phyloP scores from a whole-genome alignment of 2,797 vertebrate genomes.

The Chaunax sp. region DNA sequence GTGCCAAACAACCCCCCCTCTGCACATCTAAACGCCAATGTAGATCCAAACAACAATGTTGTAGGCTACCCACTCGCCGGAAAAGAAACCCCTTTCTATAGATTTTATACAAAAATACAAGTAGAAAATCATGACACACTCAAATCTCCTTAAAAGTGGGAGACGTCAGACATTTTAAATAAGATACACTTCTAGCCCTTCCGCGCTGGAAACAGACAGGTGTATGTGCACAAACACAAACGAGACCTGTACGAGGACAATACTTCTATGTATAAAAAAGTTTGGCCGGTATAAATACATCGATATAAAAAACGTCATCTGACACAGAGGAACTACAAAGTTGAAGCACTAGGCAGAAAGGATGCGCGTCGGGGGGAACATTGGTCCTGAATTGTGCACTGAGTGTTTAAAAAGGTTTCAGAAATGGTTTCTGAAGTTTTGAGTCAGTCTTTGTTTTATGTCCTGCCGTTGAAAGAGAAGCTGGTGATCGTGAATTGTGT shows the following conservation, averaged over 20 bases:
- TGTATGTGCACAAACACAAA: constrained; percentile 88
- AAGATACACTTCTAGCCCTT: constrained; percentile 99
- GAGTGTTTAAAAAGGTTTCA: constrained; percentile 91
- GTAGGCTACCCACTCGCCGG: constrained; percentile 86
- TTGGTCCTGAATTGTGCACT: constrained; percentile 98
- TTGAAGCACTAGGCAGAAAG: constrained; percentile 83
- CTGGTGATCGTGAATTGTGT: constrained; percentile 94
- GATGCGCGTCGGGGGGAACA: constrained; percentile 86
- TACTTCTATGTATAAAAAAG: constrained; percentile 87
- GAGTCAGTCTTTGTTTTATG: constrained; percentile 90
- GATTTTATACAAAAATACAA: constrained; percentile 99
- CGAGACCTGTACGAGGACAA: constrained; percentile 89
- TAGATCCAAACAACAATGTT: constrained; percentile 95
- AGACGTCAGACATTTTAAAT: constrained; percentile 97
- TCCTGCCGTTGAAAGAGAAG: constrained; percentile 96
- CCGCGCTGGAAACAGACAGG: constrained; percentile 97
- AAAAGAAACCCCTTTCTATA: constrained; percentile 94
- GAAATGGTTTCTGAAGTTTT: constrained; percentile 84
- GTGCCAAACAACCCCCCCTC: constrained; percentile 90
- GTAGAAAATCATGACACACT: constrained; percentile 99
- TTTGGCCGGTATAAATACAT: constrained; percentile 99
- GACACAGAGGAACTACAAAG: constrained; percentile 92
- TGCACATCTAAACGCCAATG: constrained; percentile 88
- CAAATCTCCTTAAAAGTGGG: constrained; percentile 95
- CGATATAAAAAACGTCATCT: constrained; percentile 96